Percentiles rank a stretch among this genome's conserved stretches.
These are phyloP conservation scores for Eilema griseolum DNA, from an alignment of 2,888 invertebrate species.

Conservation along the genomic window DNA sequence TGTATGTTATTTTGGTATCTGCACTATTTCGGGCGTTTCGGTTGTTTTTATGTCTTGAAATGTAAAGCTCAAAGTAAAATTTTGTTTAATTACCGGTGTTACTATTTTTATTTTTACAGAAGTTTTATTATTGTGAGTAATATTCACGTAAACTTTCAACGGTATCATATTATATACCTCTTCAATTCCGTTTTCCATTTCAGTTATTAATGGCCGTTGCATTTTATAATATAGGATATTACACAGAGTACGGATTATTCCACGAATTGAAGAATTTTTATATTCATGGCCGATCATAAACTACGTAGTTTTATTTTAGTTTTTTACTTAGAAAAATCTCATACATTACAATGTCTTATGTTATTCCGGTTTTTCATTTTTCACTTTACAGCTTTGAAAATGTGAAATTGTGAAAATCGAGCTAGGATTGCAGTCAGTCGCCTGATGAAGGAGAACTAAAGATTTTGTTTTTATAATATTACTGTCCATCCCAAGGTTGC, in stretches of 20 bases:
- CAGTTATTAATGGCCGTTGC: conserved; percentile 1
- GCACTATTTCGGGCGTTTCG: neutral
- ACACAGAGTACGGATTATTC: conserved; percentile 20
- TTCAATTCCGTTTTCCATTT: neutral
- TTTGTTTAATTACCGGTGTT: neutral
- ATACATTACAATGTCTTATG: neutral
- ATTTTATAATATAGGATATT: conserved; percentile 17
- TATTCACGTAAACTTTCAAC: no score
- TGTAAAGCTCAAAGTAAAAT: neutral
- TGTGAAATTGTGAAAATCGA: neutral
- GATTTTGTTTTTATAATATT: no score
- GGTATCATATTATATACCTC: neutral
- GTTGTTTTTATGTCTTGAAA: neutral
- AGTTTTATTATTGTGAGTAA: neutral
- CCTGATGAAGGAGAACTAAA: no score
- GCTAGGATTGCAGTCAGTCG: neutral
- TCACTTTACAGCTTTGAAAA: neutral
- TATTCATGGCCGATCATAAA: conserved; percentile 21
- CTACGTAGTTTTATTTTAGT: conserved; percentile 21
- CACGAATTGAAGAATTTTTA: conserved; percentile 17
- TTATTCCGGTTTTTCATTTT: neutral
- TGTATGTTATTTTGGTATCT: neutral
- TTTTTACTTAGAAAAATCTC: neutral
- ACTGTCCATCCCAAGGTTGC: no score
- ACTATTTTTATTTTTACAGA: neutral